Conservation (phyloP, 1,140 invertebrate genomes). For the Dendroctonus ponderosae region DNA sequence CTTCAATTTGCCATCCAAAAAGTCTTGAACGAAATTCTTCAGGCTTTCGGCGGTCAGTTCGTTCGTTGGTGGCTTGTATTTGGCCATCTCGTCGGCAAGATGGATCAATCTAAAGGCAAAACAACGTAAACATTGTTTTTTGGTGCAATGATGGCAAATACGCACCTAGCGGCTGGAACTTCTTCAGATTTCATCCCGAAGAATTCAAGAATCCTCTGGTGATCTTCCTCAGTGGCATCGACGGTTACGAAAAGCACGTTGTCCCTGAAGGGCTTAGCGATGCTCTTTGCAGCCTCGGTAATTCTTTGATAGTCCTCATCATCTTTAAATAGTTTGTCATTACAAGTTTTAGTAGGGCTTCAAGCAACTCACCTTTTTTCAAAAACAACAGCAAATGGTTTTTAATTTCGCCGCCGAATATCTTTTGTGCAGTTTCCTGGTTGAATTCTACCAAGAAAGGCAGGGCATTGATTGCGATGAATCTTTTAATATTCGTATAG, state of each 20-base stretch:
- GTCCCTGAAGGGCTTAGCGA: conserved; percentile 87
- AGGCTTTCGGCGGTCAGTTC: conserved; percentile 79
- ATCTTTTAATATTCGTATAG: conserved; percentile 73
- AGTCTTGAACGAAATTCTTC: conserved; percentile 80
- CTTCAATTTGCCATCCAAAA: conserved; percentile 90
- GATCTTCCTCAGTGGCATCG: conserved; percentile 93
- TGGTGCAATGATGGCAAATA: too few species aligned
- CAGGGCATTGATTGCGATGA: conserved; percentile 81
- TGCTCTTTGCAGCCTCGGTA: conserved; percentile 66
- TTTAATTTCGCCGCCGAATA: conserved; percentile 98
- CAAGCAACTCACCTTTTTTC: conserved; percentile 78
- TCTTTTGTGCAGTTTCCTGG: conserved; percentile 94
- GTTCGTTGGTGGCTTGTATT: conserved; percentile 86
- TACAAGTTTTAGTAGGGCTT: too few species aligned
- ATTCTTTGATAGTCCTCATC: conserved; percentile 78
- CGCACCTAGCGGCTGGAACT: conserved; percentile 86
- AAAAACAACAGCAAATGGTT: conserved; percentile 94
- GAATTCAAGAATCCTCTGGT: conserved; percentile 96
- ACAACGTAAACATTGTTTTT: too few species aligned
- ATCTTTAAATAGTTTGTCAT: too few species aligned
- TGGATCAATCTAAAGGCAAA: too few species aligned
- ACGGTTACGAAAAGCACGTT: conserved; percentile 95
- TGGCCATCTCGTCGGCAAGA: conserved; percentile 96
- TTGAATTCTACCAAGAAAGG: conserved; percentile 97
- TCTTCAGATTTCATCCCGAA: conserved; percentile 96